These are phyloP conservation scores for Eupeodes latifasciatus DNA, from an alignment of 2,888 invertebrate genomes.

Conservation along the genomic window DNA sequence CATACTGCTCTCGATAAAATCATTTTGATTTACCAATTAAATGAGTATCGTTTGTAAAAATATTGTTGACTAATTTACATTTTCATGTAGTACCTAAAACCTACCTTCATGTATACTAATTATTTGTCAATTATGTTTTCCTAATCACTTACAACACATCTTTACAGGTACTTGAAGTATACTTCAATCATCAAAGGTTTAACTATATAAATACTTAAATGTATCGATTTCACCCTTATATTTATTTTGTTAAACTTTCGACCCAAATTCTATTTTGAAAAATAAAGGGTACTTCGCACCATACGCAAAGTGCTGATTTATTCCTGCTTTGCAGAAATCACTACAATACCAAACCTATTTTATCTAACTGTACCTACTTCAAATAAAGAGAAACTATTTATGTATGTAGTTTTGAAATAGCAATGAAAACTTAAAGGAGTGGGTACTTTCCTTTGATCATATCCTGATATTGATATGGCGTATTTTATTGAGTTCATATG, in stretches of 20 bases:
- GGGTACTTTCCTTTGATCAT: constrained; percentile 51
- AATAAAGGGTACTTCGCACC: constrained; percentile 38
- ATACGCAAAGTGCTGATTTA: constrained; percentile 10
- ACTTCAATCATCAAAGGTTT: constrained; percentile 27
- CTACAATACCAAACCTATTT: not conserved
- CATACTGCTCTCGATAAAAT: constrained; percentile 16
- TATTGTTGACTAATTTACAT: constrained; percentile 2
- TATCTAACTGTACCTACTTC: not conserved
- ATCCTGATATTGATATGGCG: constrained; percentile 9
- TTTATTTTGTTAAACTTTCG: constrained; percentile 40
- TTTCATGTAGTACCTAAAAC: not conserved
- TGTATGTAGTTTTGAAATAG: not conserved
- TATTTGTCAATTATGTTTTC: constrained; percentile 40
- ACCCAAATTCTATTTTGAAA: constrained; percentile 46
- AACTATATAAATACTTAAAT: constrained; percentile 1
- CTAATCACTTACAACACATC: constrained; percentile 31
- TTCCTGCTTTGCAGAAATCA: constrained; percentile 18
- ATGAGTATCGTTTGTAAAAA: not conserved
- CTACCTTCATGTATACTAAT: too few relatives aligned
- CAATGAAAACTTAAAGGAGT: constrained; percentile 3
- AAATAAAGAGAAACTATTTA: constrained; percentile 45
- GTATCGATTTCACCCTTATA: constrained; percentile 43
- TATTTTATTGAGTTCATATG: not conserved
- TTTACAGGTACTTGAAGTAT: constrained; percentile 37
- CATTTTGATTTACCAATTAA: constrained; percentile 1